phyloP scores from a whole-genome alignment of 2,888 invertebrate genomes.

The Tribolium freemani region DNA sequence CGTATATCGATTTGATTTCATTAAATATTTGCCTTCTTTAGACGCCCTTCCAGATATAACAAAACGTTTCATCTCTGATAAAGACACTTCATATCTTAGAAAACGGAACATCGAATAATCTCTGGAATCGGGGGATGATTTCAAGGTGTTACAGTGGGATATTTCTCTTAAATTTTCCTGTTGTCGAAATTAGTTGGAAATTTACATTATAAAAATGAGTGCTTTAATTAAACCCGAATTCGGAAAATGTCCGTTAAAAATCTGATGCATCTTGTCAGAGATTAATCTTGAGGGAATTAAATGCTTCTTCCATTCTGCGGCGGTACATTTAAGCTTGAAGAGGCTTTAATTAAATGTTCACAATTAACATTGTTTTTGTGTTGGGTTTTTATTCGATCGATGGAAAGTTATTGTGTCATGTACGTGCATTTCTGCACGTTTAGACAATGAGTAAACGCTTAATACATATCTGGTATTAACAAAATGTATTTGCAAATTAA shows the following conservation, averaged over 20 bases:
- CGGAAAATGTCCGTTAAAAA: conserved; percentile 3
- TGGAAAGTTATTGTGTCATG: neutral
- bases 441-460: neutral
- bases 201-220: conserved; percentile 26
- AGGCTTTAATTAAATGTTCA: conserved; percentile 22
- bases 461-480: conserved; percentile 25
- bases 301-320: conserved; percentile 13
- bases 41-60: neutral
- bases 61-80: conserved; percentile 10
- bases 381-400: neutral
- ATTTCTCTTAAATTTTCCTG: conserved; percentile 20
- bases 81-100: conserved; percentile 9
- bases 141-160: conserved; percentile 9
- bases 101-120: conserved; percentile 22
- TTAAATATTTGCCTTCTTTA: conserved; percentile 17
- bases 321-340: conserved; percentile 6
- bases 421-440: neutral
- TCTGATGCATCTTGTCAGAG: conserved; percentile 12
- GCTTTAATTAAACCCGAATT: conserved; percentile 21
- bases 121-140: conserved; percentile 10
- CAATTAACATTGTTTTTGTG: conserved; percentile 16
- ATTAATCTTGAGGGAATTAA: conserved; percentile 21
- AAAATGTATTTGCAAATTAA: conserved; percentile 45
- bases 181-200: conserved; percentile 14
- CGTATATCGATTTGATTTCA: conserved; percentile 30